Conservation (phyloP, 2,113 vertebrate species). For the Hyaena hyaena region DNA sequence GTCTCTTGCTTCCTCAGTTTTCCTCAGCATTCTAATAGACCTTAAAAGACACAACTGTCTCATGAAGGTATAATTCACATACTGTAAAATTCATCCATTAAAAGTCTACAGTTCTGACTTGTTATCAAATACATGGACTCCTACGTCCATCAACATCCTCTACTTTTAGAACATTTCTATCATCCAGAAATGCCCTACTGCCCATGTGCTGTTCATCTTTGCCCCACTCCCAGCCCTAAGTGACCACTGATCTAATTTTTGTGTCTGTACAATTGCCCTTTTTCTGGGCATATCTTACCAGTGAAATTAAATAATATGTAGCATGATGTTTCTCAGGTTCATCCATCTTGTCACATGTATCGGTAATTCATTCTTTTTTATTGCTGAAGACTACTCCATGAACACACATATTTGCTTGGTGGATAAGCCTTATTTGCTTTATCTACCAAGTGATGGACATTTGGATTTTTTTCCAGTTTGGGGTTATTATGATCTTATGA, state of each 20-base stretch:
- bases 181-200: not conserved
- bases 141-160: not conserved
- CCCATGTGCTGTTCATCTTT: not conserved
- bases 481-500: not conserved
- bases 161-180: not conserved
- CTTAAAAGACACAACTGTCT: not conserved
- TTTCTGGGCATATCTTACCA: not conserved
- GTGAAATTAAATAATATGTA: not conserved
- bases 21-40: not conserved
- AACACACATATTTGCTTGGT: too few relatives aligned
- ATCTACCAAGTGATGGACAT: not conserved
- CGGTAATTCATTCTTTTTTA: not conserved
- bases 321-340: not conserved
- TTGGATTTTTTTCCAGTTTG: not conserved
- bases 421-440: not conserved
- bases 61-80: not conserved
- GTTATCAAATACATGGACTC: not conserved
- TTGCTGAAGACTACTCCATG: not conserved
- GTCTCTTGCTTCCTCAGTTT: not conserved
- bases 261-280: not conserved
- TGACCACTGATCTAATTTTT: not conserved
- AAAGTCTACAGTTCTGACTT: not conserved
- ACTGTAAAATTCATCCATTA: not conserved
- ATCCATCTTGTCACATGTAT: not conserved
- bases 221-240: not conserved